These are phyloP conservation scores for Amorpha juglandis DNA, from an alignment of 2,888 invertebrate genomes.

Conservation along the genomic window DNA sequence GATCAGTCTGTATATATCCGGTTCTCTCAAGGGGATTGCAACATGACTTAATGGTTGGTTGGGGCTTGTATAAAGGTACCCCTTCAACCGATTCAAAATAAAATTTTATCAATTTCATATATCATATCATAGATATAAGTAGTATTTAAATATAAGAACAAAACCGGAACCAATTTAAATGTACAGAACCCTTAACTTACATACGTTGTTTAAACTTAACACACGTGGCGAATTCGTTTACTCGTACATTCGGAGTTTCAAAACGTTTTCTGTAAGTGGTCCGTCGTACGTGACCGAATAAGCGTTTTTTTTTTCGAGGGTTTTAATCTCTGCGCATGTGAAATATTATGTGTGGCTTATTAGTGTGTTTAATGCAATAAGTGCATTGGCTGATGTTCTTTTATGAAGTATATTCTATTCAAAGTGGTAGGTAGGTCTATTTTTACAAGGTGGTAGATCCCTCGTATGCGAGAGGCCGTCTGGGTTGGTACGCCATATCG, in stretches of 20 bases:
- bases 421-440: too few species aligned
- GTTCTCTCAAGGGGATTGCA: too few species aligned
- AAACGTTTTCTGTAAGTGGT: slow-evolving; percentile 6
- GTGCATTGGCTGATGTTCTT: background rate
- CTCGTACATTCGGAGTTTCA: background rate
- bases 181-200: background rate
- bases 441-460: too few species aligned
- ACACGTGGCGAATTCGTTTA: background rate
- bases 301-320: background rate
- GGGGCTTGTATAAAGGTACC: too few species aligned
- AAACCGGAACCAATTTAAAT: background rate
- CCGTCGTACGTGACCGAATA: background rate
- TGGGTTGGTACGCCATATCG: too few species aligned
- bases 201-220: background rate
- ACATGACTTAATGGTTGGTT: too few species aligned
- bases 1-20: too few species aligned
- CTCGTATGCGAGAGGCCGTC: too few species aligned
- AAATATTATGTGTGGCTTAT: background rate
- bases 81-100: too few species aligned
- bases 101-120: too few species aligned
- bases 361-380: background rate
- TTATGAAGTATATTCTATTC: too few species aligned
- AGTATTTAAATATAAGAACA: background rate
- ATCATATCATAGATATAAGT: too few species aligned
- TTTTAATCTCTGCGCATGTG: background rate